phyloP scores from a whole-genome alignment of 2,113 vertebrate genomes.

The Pedetes capensis region DNA sequence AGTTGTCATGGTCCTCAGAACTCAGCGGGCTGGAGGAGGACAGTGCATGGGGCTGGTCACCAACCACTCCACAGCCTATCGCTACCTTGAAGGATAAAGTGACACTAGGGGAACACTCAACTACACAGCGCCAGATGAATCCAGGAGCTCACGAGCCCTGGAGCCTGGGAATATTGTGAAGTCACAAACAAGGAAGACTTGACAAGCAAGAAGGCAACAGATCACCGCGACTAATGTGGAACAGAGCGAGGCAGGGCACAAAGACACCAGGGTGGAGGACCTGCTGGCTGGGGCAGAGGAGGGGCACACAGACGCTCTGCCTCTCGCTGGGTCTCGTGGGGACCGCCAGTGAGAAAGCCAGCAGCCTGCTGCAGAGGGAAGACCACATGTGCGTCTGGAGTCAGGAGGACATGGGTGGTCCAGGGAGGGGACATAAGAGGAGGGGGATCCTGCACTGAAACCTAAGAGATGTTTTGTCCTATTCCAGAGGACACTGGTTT shows the following conservation, averaged over 20 bases:
- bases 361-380: neutral
- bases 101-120: neutral
- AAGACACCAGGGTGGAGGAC: neutral
- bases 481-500: too few relatives aligned
- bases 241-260: too few relatives aligned
- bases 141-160: neutral
- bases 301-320: neutral
- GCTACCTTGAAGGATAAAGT: neutral
- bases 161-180: neutral
- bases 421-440: neutral
- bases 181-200: neutral
- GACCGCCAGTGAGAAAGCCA: neutral
- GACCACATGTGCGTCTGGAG: neutral
- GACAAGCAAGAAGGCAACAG: neutral
- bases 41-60: fast-evolving
- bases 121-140: neutral
- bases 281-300: neutral
- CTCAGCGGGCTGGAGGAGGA: too few relatives aligned
- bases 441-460: fast-evolving
- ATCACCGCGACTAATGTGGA: neutral
- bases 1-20: neutral
- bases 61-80: neutral
- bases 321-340: fast-evolving
- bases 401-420: neutral
- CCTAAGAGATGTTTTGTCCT: too few relatives aligned